These are phyloP conservation scores for Heterotis niloticus DNA, from an alignment of 2,113 vertebrate genomes.

Conservation along the genomic window DNA sequence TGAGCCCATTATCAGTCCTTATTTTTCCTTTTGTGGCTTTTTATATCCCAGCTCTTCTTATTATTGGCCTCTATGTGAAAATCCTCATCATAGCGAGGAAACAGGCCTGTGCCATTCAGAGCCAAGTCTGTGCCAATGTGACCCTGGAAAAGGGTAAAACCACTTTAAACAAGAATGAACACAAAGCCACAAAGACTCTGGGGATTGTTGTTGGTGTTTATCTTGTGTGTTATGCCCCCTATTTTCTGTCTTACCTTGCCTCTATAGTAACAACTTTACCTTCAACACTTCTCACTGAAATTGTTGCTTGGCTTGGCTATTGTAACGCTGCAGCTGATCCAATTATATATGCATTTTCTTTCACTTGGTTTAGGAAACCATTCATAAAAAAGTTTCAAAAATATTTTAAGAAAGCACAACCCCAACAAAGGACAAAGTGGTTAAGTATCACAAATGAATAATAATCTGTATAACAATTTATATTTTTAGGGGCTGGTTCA, in stretches of 20 bases:
- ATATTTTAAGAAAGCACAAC: no score
- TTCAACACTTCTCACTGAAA: conserved; percentile 44
- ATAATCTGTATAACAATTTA: no score
- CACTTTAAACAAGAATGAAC: conserved; percentile 21
- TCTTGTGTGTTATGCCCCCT: conserved; percentile 72
- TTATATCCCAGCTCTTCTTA: no score
- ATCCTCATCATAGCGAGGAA: conserved; percentile 27
- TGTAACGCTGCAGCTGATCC: conserved; percentile 73
- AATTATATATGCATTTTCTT: conserved; percentile 73
- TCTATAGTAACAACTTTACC: no score
- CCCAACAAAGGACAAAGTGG: no score
- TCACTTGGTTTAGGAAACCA: conserved; percentile 72
- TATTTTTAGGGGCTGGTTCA: no score
- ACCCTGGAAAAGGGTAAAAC: conserved; percentile 12
- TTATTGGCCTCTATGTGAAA: no score
- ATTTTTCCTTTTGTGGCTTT: no score
- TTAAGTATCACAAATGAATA: no score
- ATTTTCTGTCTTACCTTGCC: no score
- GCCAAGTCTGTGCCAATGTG: not conserved
- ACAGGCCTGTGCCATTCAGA: conserved; percentile 58
- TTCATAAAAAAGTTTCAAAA: no score
- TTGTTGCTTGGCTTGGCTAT: conserved; percentile 70
- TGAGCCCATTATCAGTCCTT: no score
- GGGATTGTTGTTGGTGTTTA: conserved; percentile 70
- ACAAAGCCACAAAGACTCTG: conserved; percentile 52